Evolutionary conservation across 2,113 vertebrate genomes (phyloP).

Genomic region (Poecile atricapillus): DNA sequence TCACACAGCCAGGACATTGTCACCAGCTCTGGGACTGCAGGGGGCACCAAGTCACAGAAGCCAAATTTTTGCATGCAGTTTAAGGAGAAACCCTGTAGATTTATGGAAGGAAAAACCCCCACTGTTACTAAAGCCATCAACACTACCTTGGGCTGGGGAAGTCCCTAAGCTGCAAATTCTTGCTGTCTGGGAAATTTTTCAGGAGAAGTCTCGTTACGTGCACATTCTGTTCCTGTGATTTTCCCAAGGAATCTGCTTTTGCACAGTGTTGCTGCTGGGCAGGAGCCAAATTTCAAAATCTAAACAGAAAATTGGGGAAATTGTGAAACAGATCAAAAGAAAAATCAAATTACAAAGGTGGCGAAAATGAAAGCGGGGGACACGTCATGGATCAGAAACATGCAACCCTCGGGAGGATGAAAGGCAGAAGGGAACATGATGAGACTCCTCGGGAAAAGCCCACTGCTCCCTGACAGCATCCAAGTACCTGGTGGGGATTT

Average conservation of each 20-base stretch:
- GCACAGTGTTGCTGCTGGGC: background rate
- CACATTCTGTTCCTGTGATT: constrained; percentile 17
- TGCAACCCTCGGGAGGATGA: background rate
- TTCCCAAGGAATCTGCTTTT: background rate
- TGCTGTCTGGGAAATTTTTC: background rate
- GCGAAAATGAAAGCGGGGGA: background rate
- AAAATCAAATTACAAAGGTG: constrained; percentile 30
- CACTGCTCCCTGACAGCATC: background rate
- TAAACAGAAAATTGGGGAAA: background rate
- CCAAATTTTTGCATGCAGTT: background rate
- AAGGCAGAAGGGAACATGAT: background rate
- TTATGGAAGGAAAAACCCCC: background rate
- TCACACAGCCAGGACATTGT: background rate
- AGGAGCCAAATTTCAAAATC: background rate
- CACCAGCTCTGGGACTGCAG: background rate
- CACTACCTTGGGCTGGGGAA: constrained; percentile 31
- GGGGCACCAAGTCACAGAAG: background rate
- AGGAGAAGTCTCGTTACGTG: background rate
- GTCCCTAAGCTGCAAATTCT: constrained; percentile 19
- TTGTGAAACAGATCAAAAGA: background rate
- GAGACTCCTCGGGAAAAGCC: background rate
- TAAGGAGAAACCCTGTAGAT: background rate
- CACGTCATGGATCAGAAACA: background rate
- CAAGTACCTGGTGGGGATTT: background rate
- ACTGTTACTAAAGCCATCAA: background rate